phyloP scores from a whole-genome alignment of 2,888 invertebrate genomes.

The Arenicola marina region DNA sequence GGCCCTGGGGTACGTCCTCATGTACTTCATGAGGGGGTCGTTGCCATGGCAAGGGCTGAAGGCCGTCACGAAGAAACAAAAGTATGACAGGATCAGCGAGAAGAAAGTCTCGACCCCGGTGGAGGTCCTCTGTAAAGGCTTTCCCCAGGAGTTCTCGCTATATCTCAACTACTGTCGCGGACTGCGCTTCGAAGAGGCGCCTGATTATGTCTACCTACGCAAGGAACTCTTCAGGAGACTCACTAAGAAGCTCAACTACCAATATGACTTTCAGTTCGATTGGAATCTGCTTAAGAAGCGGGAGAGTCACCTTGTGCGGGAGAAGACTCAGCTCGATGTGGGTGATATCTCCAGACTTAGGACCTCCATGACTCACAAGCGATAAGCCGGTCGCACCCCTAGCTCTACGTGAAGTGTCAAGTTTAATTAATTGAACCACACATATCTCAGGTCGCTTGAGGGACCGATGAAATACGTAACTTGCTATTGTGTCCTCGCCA shows the following conservation, averaged over 20 bases:
- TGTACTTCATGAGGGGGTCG: conserved; percentile 42
- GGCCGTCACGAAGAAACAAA: conserved; percentile 39
- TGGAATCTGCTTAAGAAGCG: conserved; percentile 27
- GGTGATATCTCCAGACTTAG: too few relatives aligned
- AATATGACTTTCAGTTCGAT: conserved; percentile 35
- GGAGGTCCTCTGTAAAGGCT: conserved; percentile 35
- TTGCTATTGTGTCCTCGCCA: too few relatives aligned
- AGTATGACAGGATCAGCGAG: conserved; percentile 37
- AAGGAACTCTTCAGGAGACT: conserved; percentile 32
- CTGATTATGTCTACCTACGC: conserved; percentile 35
- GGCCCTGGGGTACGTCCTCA: conserved; percentile 45
- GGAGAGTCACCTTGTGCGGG: not conserved
- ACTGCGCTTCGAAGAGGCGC: conserved; percentile 36
- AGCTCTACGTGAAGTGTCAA: too few relatives aligned
- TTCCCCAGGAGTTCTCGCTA: conserved; percentile 31
- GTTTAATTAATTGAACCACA: too few relatives aligned
- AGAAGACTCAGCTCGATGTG: too few relatives aligned
- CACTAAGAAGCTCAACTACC: conserved; percentile 34
- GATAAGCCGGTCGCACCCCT: too few relatives aligned
- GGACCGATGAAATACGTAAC: too few relatives aligned
- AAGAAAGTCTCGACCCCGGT: conserved; percentile 37
- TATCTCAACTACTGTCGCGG: conserved; percentile 36
- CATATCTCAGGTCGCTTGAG: too few relatives aligned
- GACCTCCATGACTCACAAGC: too few relatives aligned
- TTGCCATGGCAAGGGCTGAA: conserved; percentile 49